Evolutionary conservation across 1,140 invertebrate species (phyloP), one percentile per base, ranked within the genome.

Genomic region (Drosophila willistoni): DNA sequence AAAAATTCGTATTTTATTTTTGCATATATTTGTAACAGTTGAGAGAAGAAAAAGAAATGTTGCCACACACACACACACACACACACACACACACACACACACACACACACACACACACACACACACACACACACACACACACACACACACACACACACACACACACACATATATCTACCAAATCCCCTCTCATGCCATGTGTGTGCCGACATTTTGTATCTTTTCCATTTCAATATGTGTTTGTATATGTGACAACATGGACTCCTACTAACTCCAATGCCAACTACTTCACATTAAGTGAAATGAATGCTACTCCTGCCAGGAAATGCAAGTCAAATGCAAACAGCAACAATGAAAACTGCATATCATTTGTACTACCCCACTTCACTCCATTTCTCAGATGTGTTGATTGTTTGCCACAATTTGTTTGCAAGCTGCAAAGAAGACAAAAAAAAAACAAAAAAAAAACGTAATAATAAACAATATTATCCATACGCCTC

Each of bases 261-360:
- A 54, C 73, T 69, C 19, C 54, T 61, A 59, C 73, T 64, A 66
- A 69, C 79, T 68, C 81, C 75, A 74, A 57, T 60, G 68, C 71
- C 44, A 51, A 19, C 44, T 51, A 51, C 44, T 51, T 77, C 77
- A 78, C 82, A 86, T 81, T 81, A 51, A 85, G 78, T 60, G 64
- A 64, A 72, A 64, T 79, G 76, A 76, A 71, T 86, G 75, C 69
- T 62, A 68, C 22, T 56, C 13, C 25, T 29, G 54, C 54, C 72
- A 73, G 82, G 78, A 85, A 81, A 85, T 85, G 68, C 79, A 81
- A 71, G 73, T 55, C 64, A 73, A 76, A 77, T 77, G 36, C 9
- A 61, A 22, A 61, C 41, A 51, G 17, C 44, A 51, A 51, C 44
- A 47, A 36, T 10, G 10, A 36, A 64, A 75, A 51, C 47, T 29